Evolutionary conservation across 2,888 invertebrate species (phyloP).

Genomic region (Chloromyia formosa): DNA sequence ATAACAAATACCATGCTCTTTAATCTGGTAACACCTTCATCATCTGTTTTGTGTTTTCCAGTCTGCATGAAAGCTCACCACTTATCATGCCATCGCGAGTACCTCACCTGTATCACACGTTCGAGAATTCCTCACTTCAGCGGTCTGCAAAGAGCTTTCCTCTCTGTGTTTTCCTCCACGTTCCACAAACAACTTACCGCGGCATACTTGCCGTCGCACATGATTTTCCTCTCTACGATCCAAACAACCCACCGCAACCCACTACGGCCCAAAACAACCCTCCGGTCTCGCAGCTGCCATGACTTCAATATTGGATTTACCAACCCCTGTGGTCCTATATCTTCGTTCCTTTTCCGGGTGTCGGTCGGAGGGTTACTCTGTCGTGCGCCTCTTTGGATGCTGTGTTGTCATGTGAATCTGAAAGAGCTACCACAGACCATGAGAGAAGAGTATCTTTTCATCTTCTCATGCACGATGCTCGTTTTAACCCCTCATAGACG

Average conservation of each 20-base stretch:
- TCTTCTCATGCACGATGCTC: too few relatives aligned
- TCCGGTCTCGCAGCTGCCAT: not conserved
- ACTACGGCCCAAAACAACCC: not conserved
- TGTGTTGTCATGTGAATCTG: too few relatives aligned
- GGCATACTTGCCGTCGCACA: not conserved
- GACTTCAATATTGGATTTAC: too few relatives aligned
- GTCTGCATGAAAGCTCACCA: constrained; percentile 25
- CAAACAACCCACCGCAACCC: not conserved
- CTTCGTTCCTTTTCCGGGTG: not conserved
- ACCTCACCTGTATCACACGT: too few relatives aligned
- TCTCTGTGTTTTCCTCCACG: not conserved
- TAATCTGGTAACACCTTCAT: too few relatives aligned
- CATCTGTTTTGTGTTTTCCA: not conserved
- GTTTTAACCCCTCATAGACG: constrained; percentile 18
- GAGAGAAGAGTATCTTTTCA: too few relatives aligned
- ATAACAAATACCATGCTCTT: too few relatives aligned
- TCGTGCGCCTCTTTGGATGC: too few relatives aligned
- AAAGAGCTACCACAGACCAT: too few relatives aligned
- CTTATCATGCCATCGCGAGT: too few relatives aligned
- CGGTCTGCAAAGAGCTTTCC: constrained; percentile 20
- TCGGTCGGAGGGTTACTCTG: not conserved
- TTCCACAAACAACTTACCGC: not conserved
- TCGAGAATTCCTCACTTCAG: not conserved
- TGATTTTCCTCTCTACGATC: not conserved
- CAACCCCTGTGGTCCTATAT: not conserved